Percentiles rank a stretch among this genome's conserved stretches.
Evolutionary conservation across 2,888 invertebrate species (phyloP).

Genomic region (Criorhina ranunculi): DNA sequence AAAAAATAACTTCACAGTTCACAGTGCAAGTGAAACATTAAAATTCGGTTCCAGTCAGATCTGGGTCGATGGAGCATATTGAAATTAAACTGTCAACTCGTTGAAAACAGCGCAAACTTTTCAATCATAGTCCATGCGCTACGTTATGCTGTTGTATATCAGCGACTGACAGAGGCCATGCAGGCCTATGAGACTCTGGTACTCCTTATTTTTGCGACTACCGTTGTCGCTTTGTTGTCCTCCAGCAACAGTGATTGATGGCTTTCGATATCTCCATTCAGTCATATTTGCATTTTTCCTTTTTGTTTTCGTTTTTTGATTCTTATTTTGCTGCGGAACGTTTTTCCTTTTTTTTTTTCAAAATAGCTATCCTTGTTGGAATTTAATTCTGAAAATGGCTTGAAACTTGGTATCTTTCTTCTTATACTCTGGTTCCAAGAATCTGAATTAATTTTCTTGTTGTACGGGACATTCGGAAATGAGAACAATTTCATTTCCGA

Average conservation of each 20-base stretch:
- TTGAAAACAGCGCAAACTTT: constrained; percentile 69
- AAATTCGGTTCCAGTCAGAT: constrained; percentile 55
- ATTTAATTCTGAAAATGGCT: constrained; percentile 74
- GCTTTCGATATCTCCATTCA: constrained; percentile 72
- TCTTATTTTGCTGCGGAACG: not conserved
- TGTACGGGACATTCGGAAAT: constrained; percentile 40
- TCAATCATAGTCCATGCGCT: constrained; percentile 65
- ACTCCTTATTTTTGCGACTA: constrained; percentile 42
- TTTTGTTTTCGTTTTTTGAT: constrained; percentile 2
- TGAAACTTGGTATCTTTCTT: constrained; percentile 40
- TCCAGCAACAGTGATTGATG: constrained; percentile 68
- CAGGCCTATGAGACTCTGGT: constrained; percentile 34
- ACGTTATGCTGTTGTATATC: constrained; percentile 44
- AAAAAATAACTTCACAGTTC: constrained; percentile 29
- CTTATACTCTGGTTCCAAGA: constrained; percentile 1
- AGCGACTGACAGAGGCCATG: constrained; percentile 58
- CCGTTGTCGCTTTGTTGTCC: constrained; percentile 52
- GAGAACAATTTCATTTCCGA: constrained; percentile 47
- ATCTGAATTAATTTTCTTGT: not conserved
- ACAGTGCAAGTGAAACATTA: constrained; percentile 50
- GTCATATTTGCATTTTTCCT: constrained; percentile 74
- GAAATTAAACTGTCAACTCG: constrained; percentile 76
- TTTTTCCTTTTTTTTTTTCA: constrained; percentile 21
- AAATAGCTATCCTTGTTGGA: constrained; percentile 53
- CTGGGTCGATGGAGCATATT: constrained; percentile 64